Base-by-base conservation (phyloP, 2,113 vertebrate species). In the Meles meles region DNA sequence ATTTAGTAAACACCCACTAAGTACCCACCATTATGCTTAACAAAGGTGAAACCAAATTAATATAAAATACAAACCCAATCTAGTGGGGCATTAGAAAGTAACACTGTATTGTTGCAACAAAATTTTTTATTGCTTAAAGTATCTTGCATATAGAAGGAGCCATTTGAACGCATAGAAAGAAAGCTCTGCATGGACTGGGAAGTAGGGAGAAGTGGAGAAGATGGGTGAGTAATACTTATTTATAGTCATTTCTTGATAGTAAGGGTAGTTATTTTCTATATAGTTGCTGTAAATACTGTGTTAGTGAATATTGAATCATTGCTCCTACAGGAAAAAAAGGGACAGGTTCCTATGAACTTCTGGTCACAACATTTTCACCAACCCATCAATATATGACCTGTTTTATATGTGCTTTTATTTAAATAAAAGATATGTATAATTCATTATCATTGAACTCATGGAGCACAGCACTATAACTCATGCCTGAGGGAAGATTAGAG, bases 1-100 rank as follows among this genome's bases (percentile, higher is more conserved):
- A 96, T 83, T 90, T 95, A 81, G 31, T 92, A 98, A 96, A 93
- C 11, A 84, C 4, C 44, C 25, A 82, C 93, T 89, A 80, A 88
- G 25, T 34, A 61, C 52, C 72, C 52, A 93, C 18, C 49, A 83
- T 44, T 92, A 93, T 84, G 71, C 59, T 84, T 67, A 91, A 88
- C 67, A 95, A 83, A 37, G 34, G 44, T 59, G 52, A 88, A 81
- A 88, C 11, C 0, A 49, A 92, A 82, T 81, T 49, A 95, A 85
- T 94, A 80, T 55, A 84, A 96, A 98, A 84, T 81, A 80, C 4
- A 82, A 93, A 85, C 23, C 11, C 9, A 88, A 20, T 49, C 31
- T 37, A 57, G 23, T 18, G 61, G 63, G 31, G 1, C 44, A 59
- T 65, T 47, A 11, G 13, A 80, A 69, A 92, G 37, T 82, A 94